phyloP scores from a whole-genome alignment of 92 coral and sea anemone genomes.

The Phymanthus crucifer region DNA sequence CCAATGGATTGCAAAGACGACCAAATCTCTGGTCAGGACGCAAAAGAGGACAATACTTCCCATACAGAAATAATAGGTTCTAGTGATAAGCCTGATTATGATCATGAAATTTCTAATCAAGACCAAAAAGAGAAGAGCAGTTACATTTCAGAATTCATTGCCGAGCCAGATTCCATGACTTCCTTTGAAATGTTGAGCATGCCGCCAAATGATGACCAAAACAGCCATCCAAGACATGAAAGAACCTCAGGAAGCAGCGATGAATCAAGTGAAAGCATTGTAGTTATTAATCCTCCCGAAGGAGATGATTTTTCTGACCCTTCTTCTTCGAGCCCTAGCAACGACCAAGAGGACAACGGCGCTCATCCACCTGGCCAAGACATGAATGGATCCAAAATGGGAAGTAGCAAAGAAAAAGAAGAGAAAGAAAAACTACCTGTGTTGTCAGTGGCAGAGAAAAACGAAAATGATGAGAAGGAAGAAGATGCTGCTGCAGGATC shows the following conservation, averaged over 20 bases:
- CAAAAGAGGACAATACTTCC: neutral
- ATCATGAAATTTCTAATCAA: neutral
- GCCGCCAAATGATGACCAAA: neutral
- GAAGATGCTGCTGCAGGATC: neutral
- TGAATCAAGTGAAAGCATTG: conserved; percentile 29
- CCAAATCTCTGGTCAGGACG: no score
- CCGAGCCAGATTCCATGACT: neutral
- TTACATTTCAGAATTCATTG: neutral
- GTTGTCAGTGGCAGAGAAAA: neutral
- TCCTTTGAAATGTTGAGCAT: neutral
- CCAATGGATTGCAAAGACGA: no score
- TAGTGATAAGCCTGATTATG: neutral
- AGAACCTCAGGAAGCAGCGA: conserved; percentile 5
- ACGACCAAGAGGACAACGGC: no score
- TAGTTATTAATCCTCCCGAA: neutral
- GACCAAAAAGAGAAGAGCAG: neutral
- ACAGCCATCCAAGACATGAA: neutral
- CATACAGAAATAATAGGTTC: neutral
- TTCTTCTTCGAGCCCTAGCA: neutral
- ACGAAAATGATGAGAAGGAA: neutral
- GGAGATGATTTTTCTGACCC: neutral
- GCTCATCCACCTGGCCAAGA: neutral
- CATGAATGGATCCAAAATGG: neutral
- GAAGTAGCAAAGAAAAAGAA: neutral
- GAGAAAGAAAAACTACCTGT: neutral